Base-by-base conservation (phyloP, 2,113 vertebrate species). In the Plecturocebus donacophilus region DNA sequence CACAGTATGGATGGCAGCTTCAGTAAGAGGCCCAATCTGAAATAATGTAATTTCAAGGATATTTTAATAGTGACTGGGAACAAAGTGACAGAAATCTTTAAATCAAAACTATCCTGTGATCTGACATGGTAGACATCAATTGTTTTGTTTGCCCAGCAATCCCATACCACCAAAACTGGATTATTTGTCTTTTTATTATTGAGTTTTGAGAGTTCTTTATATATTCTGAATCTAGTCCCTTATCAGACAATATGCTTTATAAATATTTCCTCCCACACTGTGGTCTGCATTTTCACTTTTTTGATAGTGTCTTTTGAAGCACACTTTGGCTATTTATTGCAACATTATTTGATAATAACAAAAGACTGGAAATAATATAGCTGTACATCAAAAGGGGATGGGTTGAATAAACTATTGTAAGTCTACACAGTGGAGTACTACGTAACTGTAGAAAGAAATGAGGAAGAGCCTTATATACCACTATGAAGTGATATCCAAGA, bases 1-100 rank as follows among this genome's bases (percentile, higher is more conserved):
- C 54, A 68, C 93, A 87, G 11, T 83, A 84, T 61, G n/a, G 71
- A 70, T 64, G 64, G 54, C 10, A 61, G 20, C 54, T 87, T 87
- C 40, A 87, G 79, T 42, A 80, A 90, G 23, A 54, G 8, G 56
- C 54, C 58, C 32, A 80, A 54, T 61, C 61, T 83, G 20, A 96
- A 93, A 90, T 64, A 38, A 77, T 61, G 23, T 58, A 47, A 71
- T 79, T 87, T 87, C 81, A 87, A 92, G 73, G 56, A 68, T 54
- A 90, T 90, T 80, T 90, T 77, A 94, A 16, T 68, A 84, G 86
- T 32, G 80, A 87, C 20, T 83, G n/a, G 77, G n/a, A 88, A 64
- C 1, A 49, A 71, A 92, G 58, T 82, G 42, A 87, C 56, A 81
- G 25, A 86, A 86, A 61, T 61, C 49, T 79, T 79, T 86, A 82